Evolutionary conservation across 2,888 invertebrate genomes (phyloP).

Genomic region (Eupithecia subumbrata): DNA sequence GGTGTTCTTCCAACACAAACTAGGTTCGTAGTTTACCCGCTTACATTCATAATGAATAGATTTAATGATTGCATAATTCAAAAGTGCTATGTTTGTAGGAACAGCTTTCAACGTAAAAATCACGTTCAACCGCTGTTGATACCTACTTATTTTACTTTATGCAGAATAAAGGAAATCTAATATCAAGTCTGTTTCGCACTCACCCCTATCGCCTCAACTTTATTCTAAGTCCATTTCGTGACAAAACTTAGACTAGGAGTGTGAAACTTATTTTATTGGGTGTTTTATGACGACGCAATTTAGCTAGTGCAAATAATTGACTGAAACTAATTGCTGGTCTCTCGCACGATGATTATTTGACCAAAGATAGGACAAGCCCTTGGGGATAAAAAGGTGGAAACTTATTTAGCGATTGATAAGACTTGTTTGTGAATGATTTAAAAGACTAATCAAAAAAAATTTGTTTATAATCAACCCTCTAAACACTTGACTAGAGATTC

Average conservation of each 20-base stretch:
- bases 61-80: not conserved
- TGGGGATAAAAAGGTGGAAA: too few relatives aligned
- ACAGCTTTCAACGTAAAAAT: not conserved
- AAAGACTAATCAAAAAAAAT: too few relatives aligned
- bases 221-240: not conserved
- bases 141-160: not conserved
- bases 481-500: too few relatives aligned
- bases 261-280: not conserved
- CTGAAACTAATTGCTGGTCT: too few relatives aligned
- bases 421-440: too few relatives aligned
- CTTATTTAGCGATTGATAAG: too few relatives aligned
- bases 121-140: not conserved
- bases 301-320: not conserved
- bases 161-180: not conserved
- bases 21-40: too few relatives aligned
- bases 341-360: not conserved
- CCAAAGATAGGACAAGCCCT: not conserved
- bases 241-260: not conserved
- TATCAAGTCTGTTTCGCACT: not conserved
- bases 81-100: not conserved
- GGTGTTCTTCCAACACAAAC: too few relatives aligned
- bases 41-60: too few relatives aligned
- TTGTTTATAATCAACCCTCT: too few relatives aligned
- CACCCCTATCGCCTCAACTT: not conserved
- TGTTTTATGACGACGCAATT: not conserved